Conservation (phyloP, 2,113 vertebrate species). For the Triplophysa tibetana region DNA sequence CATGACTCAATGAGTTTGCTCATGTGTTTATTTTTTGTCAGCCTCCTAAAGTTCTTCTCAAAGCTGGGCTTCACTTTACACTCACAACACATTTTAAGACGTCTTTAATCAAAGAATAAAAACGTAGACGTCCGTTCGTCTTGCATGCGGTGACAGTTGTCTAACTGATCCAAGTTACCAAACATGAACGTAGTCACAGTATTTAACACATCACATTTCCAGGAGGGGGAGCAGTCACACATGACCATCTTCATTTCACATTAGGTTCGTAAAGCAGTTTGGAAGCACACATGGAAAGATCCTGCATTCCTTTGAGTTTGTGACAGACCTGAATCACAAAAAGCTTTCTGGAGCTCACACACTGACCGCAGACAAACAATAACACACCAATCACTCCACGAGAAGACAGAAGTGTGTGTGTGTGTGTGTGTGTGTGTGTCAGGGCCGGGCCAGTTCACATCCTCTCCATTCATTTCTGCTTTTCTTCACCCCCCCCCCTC, state of each 20-base stretch:
- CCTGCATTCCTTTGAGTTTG: not conserved
- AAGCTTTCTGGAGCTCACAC: not conserved
- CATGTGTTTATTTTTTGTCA: too few species aligned
- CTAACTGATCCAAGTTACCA: too few species aligned
- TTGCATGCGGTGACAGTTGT: too few species aligned
- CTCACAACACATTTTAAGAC: too few species aligned
- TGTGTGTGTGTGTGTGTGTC: constrained; percentile 48
- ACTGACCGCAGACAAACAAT: not conserved
- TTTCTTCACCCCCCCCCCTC: not conserved
- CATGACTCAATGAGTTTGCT: too few species aligned
- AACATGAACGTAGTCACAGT: not conserved
- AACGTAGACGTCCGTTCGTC: too few species aligned
- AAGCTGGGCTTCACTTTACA: too few species aligned
- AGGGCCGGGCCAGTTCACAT: constrained; percentile 68
- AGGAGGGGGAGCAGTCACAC: not conserved
- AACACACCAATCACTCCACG: not conserved
- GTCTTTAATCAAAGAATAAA: too few species aligned
- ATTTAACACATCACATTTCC: not conserved
- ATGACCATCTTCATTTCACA: not conserved
- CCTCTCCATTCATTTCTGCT: not conserved
- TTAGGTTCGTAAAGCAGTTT: not conserved
- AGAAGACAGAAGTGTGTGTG: not conserved
- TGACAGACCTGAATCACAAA: constrained; percentile 6
- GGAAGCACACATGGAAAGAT: constrained; percentile 29
- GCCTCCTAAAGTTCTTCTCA: too few species aligned